Percentiles rank a stretch among this genome's conserved stretches.
Conservation (phyloP, 35 echinoderm and acorn worm genomes). For the Acanthaster planci region DNA sequence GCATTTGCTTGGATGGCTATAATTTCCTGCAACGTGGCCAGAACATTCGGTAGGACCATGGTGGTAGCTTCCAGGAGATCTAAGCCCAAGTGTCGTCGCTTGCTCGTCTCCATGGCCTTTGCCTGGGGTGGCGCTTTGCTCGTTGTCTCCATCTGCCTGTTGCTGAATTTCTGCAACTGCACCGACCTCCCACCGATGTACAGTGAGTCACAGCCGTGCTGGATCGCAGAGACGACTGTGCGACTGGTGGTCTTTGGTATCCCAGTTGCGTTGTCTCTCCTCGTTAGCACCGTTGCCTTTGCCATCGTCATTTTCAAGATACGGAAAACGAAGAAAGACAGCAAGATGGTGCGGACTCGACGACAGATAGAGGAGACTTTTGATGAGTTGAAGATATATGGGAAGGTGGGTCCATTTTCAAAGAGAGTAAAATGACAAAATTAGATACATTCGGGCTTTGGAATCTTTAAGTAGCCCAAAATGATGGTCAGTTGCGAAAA, state of each 20-base stretch:
- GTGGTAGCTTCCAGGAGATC: background rate
- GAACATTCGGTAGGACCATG: constrained; percentile 52
- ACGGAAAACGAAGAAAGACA: background rate
- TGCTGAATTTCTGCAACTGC: constrained; percentile 53
- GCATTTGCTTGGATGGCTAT: constrained; percentile 76
- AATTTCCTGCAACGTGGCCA: constrained; percentile 57
- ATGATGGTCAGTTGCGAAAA: too few species aligned
- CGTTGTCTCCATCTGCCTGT: constrained; percentile 35
- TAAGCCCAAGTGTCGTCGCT: background rate
- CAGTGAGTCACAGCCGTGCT: constrained; percentile 42
- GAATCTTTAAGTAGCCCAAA: too few species aligned
- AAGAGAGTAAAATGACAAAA: too few species aligned
- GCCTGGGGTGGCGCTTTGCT: constrained; percentile 63
- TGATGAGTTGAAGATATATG: constrained; percentile 7
- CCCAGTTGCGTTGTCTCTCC: background rate
- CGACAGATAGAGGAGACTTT: background rate
- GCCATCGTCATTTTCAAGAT: background rate
- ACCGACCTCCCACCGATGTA: constrained; percentile 45
- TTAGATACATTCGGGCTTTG: too few species aligned
- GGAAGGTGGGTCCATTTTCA: background rate
- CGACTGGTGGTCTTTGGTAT: background rate
- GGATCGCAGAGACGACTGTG: constrained; percentile 54
- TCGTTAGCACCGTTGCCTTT: background rate
- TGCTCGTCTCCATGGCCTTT: constrained; percentile 31
- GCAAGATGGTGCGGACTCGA: background rate